Evolutionary conservation across 1,140 invertebrate species (phyloP).

Genomic region (Eulimnadia texana): DNA sequence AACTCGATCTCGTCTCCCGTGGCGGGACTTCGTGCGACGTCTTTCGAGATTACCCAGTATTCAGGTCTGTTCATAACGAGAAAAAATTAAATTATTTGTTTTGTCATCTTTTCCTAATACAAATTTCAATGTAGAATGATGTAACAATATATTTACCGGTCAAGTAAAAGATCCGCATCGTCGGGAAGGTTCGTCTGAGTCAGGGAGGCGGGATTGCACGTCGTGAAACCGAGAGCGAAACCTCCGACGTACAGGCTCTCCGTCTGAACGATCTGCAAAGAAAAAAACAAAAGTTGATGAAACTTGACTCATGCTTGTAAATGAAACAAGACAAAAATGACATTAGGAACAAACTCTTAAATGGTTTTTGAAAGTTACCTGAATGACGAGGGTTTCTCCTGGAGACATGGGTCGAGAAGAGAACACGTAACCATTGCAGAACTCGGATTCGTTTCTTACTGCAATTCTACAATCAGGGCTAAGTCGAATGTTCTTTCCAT

Average conservation of each 20-base stretch:
- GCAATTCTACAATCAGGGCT: constrained; percentile 64
- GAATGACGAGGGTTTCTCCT: constrained; percentile 70
- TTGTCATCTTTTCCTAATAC: neutral
- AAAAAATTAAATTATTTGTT: too few relatives aligned
- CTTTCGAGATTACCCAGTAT: constrained; percentile 92
- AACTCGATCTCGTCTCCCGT: constrained; percentile 84
- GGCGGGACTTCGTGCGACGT: constrained; percentile 67
- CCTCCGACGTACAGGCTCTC: constrained; percentile 75
- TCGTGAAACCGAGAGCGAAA: constrained; percentile 79
- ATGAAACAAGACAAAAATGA: too few relatives aligned
- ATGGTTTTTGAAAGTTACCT: too few relatives aligned
- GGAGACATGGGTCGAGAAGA: constrained; percentile 65
- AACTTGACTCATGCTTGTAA: too few relatives aligned
- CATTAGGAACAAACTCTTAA: too few relatives aligned
- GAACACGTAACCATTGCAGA: constrained; percentile 89
- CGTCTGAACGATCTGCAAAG: constrained; percentile 58
- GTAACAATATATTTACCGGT: constrained; percentile 36
- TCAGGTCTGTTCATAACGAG: constrained; percentile 41
- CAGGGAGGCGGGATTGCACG: constrained; percentile 69
- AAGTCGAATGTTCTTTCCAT: constrained; percentile 70
- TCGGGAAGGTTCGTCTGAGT: constrained; percentile 66
- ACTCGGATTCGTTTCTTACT: constrained; percentile 63
- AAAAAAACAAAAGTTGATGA: constrained; percentile 2
- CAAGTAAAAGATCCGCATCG: constrained; percentile 78
- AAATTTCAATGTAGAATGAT: neutral